phyloP scores from a whole-genome alignment of 2,888 invertebrate genomes.

The Lepidonotus clava region DNA sequence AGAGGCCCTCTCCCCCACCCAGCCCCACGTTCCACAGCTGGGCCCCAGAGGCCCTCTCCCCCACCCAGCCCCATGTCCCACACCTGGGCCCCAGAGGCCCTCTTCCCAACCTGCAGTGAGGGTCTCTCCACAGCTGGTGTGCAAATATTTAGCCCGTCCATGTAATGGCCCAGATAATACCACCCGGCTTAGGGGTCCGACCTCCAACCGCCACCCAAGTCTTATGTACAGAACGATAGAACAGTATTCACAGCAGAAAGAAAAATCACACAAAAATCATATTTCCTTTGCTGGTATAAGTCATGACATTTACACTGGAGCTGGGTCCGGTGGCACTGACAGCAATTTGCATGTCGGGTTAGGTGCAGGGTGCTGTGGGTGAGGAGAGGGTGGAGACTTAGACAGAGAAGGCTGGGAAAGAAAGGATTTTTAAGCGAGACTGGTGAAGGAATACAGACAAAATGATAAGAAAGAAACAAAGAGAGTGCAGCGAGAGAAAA shows the following conservation, averaged over 20 bases:
- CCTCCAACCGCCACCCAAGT: not conserved
- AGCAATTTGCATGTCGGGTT: not conserved
- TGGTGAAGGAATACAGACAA: too few relatives aligned
- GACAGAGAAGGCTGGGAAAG: too few relatives aligned
- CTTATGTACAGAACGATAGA: not conserved
- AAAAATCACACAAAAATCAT: slow-evolving; percentile 24
- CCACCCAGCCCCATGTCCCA: not conserved
- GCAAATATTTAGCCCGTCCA: not conserved
- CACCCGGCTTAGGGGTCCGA: not conserved
- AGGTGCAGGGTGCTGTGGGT: too few relatives aligned
- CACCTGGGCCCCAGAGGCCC: not conserved
- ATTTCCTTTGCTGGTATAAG: not conserved
- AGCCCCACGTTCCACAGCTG: not conserved
- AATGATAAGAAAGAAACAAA: too few relatives aligned
- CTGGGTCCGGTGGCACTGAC: not conserved
- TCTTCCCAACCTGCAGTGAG: not conserved
- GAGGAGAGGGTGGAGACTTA: too few relatives aligned
- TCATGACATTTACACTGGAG: not conserved
- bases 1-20: not conserved
- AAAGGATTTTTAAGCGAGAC: too few relatives aligned
- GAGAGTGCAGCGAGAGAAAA: too few relatives aligned
- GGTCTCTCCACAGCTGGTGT: not conserved
- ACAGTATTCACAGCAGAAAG: not conserved
- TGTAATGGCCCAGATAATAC: not conserved
- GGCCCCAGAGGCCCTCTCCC: not conserved